Evolutionary conservation across 2,113 vertebrate genomes (phyloP).

Genomic region (Mola mola): DNA sequence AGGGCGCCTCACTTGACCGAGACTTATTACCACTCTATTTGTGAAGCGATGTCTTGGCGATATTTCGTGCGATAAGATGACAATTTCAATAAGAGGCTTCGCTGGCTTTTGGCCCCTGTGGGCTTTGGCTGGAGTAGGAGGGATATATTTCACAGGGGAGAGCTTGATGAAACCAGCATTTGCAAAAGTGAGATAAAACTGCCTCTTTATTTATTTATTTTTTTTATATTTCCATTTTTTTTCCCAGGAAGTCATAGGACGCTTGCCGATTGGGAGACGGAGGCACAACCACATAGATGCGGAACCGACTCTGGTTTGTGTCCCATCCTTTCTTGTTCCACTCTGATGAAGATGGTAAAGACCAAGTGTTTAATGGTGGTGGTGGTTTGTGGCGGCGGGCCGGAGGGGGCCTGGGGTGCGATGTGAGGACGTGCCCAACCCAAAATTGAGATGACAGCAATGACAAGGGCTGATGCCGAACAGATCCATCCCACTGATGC

Average conservation of each 20-base stretch:
- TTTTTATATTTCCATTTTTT: constrained; percentile 12
- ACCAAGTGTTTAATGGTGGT: constrained; percentile 4
- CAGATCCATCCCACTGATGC: constrained; percentile 65
- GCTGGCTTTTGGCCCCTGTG: constrained; percentile 57
- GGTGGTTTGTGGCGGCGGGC: too few relatives aligned
- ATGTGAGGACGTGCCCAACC: constrained; percentile 39
- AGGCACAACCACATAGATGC: constrained; percentile 11
- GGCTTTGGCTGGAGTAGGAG: constrained; percentile 65
- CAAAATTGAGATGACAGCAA: constrained; percentile 73
- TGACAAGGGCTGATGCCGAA: constrained; percentile 58
- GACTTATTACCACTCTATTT: constrained; percentile 76
- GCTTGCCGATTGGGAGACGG: constrained; percentile 39
- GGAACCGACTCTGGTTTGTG: constrained; percentile 23
- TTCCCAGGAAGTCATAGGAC: constrained; percentile 12
- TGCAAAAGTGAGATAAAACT: constrained; percentile 75
- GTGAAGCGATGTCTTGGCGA: constrained; percentile 66
- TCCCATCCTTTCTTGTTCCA: constrained; percentile 58
- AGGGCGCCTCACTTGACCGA: constrained; percentile 69
- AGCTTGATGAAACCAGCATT: constrained; percentile 68
- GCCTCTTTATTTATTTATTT: too few relatives aligned
- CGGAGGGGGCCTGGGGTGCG: not conserved
- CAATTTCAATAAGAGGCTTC: constrained; percentile 79
- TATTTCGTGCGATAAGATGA: constrained; percentile 78
- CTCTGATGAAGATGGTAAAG: constrained; percentile 34
- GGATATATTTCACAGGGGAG: constrained; percentile 72